Evolutionary conservation across 2,797 vertebrate species (phyloP).

Genomic region (Pseudochirops cupreus): DNA sequence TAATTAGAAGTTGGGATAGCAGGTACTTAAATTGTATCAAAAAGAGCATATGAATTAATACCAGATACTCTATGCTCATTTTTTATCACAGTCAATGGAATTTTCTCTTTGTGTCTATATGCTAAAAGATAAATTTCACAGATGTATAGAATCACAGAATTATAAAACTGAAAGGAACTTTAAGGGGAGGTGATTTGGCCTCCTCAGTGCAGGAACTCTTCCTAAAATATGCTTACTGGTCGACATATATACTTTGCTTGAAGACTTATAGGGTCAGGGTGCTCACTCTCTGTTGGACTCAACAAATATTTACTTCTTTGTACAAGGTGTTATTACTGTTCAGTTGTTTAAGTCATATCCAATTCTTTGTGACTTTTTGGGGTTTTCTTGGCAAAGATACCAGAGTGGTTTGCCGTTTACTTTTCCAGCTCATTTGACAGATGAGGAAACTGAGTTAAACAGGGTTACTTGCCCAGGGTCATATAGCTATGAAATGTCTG

Average conservation of each 20-base stretch:
- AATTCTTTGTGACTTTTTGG: neutral
- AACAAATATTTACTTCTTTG: conserved; percentile 20
- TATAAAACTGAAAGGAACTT: conserved; percentile 11
- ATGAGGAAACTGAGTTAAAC: neutral
- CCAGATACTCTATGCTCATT: neutral
- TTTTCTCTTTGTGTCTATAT: conserved; percentile 40
- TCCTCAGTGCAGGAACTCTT: conserved; percentile 24
- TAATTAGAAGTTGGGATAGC: too few relatives aligned
- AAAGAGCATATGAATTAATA: neutral
- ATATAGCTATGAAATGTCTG: neutral
- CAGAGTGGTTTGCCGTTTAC: neutral
- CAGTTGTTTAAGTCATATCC: neutral
- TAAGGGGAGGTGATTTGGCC: neutral
- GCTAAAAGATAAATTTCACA: conserved; percentile 24
- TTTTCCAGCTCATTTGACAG: neutral
- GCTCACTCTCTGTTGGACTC: conserved; percentile 42
- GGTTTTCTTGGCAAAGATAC: neutral
- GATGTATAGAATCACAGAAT: conserved; percentile 21
- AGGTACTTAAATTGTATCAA: neutral
- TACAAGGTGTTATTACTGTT: conserved; percentile 23
- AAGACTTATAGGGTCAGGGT: neutral
- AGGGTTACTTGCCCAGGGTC: neutral
- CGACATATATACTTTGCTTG: neutral
- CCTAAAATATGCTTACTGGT: conserved; percentile 1
- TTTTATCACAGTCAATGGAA: neutral